Conservation (phyloP, 2,113 vertebrate genomes). For the Sisor rabdophorus region DNA sequence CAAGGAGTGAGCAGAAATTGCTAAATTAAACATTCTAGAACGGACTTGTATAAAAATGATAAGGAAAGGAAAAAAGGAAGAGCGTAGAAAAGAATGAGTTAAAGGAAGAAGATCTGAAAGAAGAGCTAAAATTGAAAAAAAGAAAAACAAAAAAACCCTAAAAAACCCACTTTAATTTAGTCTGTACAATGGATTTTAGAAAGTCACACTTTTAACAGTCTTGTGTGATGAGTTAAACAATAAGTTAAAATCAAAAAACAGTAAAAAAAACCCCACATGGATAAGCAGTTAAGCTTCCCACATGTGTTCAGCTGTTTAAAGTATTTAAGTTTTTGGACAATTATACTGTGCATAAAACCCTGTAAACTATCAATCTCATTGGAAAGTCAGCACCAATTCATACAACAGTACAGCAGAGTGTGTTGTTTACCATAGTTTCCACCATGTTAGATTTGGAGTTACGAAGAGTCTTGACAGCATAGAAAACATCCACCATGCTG, state of each 20-base stretch:
- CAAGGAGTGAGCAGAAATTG: not conserved
- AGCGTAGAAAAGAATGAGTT: too few species aligned
- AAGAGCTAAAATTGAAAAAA: not conserved
- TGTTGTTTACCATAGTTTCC: conserved; percentile 83
- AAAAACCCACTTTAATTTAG: not conserved
- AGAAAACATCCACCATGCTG: conserved; percentile 90
- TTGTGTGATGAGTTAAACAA: not conserved
- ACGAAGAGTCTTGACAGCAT: conserved; percentile 89
- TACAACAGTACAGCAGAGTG: not conserved
- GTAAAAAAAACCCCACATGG: not conserved
- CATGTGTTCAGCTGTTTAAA: not conserved
- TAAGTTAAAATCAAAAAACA: not conserved
- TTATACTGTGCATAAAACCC: not conserved
- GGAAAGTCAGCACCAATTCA: not conserved
- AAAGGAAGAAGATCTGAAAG: too few species aligned
- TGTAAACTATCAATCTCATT: not conserved
- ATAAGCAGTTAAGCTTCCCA: not conserved
- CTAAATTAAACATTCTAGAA: too few species aligned
- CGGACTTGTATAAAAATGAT: too few species aligned
- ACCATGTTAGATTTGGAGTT: conserved; percentile 99
- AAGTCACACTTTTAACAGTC: not conserved
- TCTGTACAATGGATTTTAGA: not conserved
- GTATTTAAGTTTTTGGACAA: not conserved
- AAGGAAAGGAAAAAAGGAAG: too few species aligned
- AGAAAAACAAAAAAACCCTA: not conserved